Evolutionary conservation across 2,888 invertebrate species (phyloP).

Genomic region (Diabrotica balteata): DNA sequence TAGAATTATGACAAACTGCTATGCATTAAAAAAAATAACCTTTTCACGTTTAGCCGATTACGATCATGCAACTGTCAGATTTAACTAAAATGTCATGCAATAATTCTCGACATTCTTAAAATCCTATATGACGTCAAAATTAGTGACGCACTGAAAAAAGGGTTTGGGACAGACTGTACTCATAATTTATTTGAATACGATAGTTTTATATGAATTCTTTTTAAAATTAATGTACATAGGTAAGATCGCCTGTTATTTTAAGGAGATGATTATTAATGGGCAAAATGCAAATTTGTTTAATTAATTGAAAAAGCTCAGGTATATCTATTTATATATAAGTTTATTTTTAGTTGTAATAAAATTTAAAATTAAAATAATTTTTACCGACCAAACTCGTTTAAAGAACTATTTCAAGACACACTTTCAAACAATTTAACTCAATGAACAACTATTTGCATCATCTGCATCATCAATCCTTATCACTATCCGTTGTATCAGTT

Average conservation of each 20-base stretch:
- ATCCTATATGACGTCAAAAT: no score
- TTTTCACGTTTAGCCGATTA: no score
- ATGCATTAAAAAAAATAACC: no score
- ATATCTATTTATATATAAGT: neutral
- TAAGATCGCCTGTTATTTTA: neutral
- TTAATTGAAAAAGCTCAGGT: no score
- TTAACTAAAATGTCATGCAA: no score
- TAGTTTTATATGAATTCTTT: neutral
- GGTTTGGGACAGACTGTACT: no score
- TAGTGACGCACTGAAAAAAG: no score
- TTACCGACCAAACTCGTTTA: conserved; percentile 8
- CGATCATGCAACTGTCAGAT: no score
- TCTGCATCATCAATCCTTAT: conserved; percentile 13
- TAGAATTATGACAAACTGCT: no score
- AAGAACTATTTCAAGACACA: conserved; percentile 3
- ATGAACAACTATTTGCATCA: conserved; percentile 24
- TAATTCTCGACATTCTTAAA: no score
- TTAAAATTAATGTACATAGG: neutral
- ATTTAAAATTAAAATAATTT: neutral
- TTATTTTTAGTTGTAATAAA: neutral
- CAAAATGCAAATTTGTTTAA: neutral
- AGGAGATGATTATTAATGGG: neutral
- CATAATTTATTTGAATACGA: no score
- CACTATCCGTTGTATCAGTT: conserved; percentile 9
- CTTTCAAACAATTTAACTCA: conserved; percentile 14